Evolutionary conservation across 2,888 invertebrate genomes (phyloP), one percentile per base, ranked within the genome.

Genomic region (Drosophila picticornis): DNA sequence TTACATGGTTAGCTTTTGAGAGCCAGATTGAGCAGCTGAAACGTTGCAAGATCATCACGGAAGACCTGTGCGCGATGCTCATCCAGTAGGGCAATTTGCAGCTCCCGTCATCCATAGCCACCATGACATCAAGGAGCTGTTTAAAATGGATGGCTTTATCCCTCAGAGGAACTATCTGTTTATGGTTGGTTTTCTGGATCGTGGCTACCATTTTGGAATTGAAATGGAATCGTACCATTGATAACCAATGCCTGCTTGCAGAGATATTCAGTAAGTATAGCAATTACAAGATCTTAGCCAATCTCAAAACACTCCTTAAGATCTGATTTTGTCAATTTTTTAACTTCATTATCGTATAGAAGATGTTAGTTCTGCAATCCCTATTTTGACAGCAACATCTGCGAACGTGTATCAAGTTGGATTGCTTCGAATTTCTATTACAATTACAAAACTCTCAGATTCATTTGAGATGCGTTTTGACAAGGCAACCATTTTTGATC

Each of bases 401-500:
- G 40, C 4, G 5, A 40, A 40, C 13, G 22, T 46, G 7, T 25
- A 16, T 25, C 16, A 25, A 46, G 7, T 46, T 46, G 4, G 4
- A 25, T 46, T 46, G 46, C 22, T 46, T 16, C 9, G 7, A 46
- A 9, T 9, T 46, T 1, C 6, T 13, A 43, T 43, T 46, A 9
- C 13, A 22, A 22, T 2, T 46, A 19, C 34, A 32, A 52, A 32
- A 52, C 31, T 22, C 10, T 29, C 6, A n/a, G 16, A 25, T 52
- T 25, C 7, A 51, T 38, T 10, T n/a, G 10, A n/a, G n/a, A 7
- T 61, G 6, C 2, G 19, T 40, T 40, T 27, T 29, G 11, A n/a
- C 2, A 32, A n/a, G 29, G 29, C 11, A 34, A n/a, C 53, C 40
- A 62, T 63, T 56, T 51, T 32, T 27, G 0, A 74, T 34, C 2